phyloP scores from a whole-genome alignment of 2,113 vertebrate species.

The Felis chaus region DNA sequence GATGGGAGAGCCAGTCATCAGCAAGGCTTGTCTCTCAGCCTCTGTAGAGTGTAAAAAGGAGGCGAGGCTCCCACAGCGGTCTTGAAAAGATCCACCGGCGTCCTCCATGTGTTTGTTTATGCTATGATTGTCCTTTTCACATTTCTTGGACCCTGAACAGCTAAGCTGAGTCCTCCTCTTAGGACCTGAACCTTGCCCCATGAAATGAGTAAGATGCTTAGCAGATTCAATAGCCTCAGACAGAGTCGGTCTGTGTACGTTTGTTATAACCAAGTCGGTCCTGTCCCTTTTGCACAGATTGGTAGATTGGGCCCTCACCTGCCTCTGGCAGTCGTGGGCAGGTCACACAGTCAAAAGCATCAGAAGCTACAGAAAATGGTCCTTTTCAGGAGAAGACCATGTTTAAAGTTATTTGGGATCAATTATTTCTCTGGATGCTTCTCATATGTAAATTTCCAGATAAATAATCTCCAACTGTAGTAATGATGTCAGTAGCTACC shows the following conservation, averaged over 20 bases:
- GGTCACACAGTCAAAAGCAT: not conserved
- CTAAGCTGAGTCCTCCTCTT: not conserved
- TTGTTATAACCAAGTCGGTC: not conserved
- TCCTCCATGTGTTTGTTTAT: too few relatives aligned
- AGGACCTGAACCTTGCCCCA: not conserved
- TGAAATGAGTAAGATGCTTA: not conserved
- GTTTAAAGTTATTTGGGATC: not conserved
- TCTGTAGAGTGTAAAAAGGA: not conserved
- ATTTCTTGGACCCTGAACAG: too few relatives aligned
- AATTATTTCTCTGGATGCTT: not conserved
- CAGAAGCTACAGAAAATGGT: not conserved
- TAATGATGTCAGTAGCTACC: not conserved
- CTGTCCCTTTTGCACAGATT: too few relatives aligned
- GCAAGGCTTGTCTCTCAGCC: not conserved
- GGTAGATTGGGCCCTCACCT: not conserved
- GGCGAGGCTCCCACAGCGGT: not conserved
- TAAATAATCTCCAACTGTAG: not conserved
- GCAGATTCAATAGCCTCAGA: not conserved
- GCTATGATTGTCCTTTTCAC: not conserved
- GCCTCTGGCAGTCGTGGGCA: not conserved
- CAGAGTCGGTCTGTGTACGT: not conserved
- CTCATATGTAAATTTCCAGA: not conserved
- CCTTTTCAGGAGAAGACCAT: not conserved
- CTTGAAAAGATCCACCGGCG: not conserved
- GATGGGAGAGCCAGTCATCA: not conserved